Conservation (phyloP, 1,140 invertebrate species). For the Neotoxoptera formosana region DNA sequence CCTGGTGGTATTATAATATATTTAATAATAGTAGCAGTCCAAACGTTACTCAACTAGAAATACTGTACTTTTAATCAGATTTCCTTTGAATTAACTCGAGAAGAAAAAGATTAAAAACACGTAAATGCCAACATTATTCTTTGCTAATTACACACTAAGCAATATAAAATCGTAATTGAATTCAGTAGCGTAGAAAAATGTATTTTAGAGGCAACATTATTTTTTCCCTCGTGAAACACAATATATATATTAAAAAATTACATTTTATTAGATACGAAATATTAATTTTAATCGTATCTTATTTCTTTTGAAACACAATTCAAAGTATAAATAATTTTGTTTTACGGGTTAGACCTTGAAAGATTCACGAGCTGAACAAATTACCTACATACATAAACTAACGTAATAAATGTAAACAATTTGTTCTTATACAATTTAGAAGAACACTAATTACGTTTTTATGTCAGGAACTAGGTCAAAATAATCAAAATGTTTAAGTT, state of each 20-base stretch:
- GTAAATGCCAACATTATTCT: slow-evolving; percentile 17
- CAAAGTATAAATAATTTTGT: not conserved
- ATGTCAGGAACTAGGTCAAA: not conserved
- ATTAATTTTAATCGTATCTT: slow-evolving; percentile 15
- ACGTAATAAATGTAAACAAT: not conserved
- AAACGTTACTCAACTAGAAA: not conserved
- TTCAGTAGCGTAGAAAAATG: not conserved
- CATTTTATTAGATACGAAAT: not conserved
- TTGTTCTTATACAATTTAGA: not conserved
- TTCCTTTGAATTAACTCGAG: not conserved
- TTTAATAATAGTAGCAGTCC: not conserved
- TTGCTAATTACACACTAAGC: not conserved
- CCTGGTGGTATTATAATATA: not conserved
- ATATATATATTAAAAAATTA: not conserved
- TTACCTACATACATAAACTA: not conserved
- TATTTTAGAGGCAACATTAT: not conserved
- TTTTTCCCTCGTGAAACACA: not conserved
- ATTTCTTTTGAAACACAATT: not conserved
- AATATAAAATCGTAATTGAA: not conserved
- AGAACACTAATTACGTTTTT: not conserved
- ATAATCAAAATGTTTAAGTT: not conserved
- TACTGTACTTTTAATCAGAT: not conserved
- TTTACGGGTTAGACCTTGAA: not conserved
- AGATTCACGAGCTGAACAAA: not conserved
- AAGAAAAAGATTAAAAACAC: slow-evolving; percentile 10